Evolutionary conservation across 1,140 invertebrate genomes (phyloP).

Genomic region (Caenorhabditis inopinata): DNA sequence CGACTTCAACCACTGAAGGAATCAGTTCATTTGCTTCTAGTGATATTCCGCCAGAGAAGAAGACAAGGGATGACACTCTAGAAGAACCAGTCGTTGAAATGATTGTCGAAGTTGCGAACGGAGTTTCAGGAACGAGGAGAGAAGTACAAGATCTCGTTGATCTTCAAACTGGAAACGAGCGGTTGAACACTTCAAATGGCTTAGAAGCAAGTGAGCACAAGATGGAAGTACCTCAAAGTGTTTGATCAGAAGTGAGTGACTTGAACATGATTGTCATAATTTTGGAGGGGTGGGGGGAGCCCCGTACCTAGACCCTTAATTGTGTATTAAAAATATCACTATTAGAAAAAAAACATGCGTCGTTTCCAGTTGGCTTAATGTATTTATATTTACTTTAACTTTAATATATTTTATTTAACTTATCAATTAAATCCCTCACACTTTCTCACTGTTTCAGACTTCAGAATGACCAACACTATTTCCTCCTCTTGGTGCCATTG

Average conservation of each 20-base stretch:
- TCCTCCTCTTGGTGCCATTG: background rate
- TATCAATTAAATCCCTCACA: background rate
- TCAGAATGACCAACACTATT: too few relatives aligned
- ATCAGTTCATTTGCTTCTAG: background rate
- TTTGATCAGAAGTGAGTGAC: background rate
- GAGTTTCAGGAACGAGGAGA: background rate
- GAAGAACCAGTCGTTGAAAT: background rate
- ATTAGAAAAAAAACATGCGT: too few relatives aligned
- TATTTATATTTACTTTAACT: too few relatives aligned
- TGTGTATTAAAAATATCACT: too few relatives aligned
- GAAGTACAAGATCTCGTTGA: background rate
- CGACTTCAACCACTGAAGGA: background rate
- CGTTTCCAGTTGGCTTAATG: too few relatives aligned
- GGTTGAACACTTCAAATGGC: background rate
- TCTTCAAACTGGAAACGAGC: background rate
- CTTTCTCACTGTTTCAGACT: background rate
- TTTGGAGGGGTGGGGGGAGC: too few relatives aligned
- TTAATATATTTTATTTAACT: too few relatives aligned
- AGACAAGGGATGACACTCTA: background rate
- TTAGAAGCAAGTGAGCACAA: background rate
- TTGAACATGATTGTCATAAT: too few relatives aligned
- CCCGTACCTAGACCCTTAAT: too few relatives aligned
- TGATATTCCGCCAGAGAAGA: background rate
- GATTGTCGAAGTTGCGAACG: background rate
- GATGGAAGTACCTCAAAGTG: conserved; percentile 1